Conservation (phyloP, 2,113 vertebrate species). For the Hippocampus mohnikei region DNA sequence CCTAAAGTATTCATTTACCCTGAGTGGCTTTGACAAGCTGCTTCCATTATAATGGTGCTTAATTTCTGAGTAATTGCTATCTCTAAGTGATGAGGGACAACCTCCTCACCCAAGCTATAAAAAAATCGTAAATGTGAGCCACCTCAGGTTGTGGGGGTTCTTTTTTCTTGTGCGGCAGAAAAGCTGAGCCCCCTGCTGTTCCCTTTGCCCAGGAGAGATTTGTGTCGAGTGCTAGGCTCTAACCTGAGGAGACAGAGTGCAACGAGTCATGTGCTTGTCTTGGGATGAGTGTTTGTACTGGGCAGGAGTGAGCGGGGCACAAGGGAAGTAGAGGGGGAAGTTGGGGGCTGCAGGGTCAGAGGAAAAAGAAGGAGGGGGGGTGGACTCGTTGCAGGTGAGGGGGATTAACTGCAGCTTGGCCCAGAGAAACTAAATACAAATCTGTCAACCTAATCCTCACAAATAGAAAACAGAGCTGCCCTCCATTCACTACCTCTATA, state of each 20-base stretch:
- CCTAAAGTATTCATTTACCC: conserved; percentile 58
- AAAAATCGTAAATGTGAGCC: conserved; percentile 60
- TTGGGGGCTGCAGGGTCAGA: conserved; percentile 65
- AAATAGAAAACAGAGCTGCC: conserved; percentile 79
- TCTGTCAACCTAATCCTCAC: conserved; percentile 79
- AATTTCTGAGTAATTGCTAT: conserved; percentile 77
- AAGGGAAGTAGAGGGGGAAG: conserved; percentile 36
- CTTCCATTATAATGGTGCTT: conserved; percentile 72
- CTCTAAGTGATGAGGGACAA: conserved; percentile 67
- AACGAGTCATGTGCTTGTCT: conserved; percentile 76
- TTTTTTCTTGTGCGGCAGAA: conserved; percentile 54
- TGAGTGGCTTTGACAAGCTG: conserved; percentile 74
- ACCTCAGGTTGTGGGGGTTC: conserved; percentile 57
- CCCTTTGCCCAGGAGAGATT: conserved; percentile 63
- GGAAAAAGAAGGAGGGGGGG: conserved; percentile 48
- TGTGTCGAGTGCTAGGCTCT: conserved; percentile 72
- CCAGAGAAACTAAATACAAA: conserved; percentile 80
- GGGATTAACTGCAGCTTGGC: conserved; percentile 77
- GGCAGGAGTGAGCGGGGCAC: conserved; percentile 35
- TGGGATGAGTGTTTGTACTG: conserved; percentile 73
- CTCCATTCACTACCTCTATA: conserved; percentile 64
- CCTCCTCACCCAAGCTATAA: conserved; percentile 51
- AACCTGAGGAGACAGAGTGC: conserved; percentile 74
- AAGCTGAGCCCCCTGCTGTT: conserved; percentile 63
- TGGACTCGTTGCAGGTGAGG: conserved; percentile 72